Base-by-base conservation (phyloP, 2,888 invertebrate genomes). In the Corbicula japonica region DNA sequence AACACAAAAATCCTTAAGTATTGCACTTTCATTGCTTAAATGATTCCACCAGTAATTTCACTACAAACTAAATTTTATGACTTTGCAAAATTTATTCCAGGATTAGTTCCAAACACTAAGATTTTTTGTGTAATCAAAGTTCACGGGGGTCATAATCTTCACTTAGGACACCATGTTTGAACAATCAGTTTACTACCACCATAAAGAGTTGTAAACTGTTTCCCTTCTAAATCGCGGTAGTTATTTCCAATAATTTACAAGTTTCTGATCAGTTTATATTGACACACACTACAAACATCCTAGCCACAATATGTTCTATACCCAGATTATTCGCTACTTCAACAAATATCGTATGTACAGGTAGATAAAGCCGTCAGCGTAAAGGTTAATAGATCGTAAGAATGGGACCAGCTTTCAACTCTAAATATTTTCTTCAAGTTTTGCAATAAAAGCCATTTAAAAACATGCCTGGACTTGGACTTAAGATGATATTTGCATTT, bases 241-340 rank as follows among this genome's bases (percentile, higher is more conserved):
- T 66, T 66, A 54, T 66, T 66, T 54, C 54, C 66, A 44, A 66
- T 66, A 66, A 54, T 66, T 28, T 66, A 66, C 66, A 66, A 54
- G 52, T 66, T 66, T 66, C 66, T n/a, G n/a, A n/a, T n/a, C n/a
- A n/a, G n/a, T n/a, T n/a, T n/a, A n/a, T n/a, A n/a, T n/a, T n/a
- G n/a, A 26, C 34, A 44, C 41, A 58, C 58, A 34, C 52, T 28
- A 50, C 35, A 50, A 35, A 63, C 52, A 50, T 48, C 50, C 26
- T 30, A 28, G 35, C 38, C 1, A 28, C 30, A 35, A 61, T 26
- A 54, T 66, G 50, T 66, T 54, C 66, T 54, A 52, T 66, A 66
- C 28, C 58, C 38, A 58, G 58, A 35, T 30, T 10, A 58, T 38
- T 38, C 23, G 30, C 66, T 38, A 66, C 66, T 66, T 66, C 41